These are phyloP conservation scores for Myxocyprinus asiaticus DNA, from an alignment of 2,113 vertebrate genomes.

Conservation along the genomic window DNA sequence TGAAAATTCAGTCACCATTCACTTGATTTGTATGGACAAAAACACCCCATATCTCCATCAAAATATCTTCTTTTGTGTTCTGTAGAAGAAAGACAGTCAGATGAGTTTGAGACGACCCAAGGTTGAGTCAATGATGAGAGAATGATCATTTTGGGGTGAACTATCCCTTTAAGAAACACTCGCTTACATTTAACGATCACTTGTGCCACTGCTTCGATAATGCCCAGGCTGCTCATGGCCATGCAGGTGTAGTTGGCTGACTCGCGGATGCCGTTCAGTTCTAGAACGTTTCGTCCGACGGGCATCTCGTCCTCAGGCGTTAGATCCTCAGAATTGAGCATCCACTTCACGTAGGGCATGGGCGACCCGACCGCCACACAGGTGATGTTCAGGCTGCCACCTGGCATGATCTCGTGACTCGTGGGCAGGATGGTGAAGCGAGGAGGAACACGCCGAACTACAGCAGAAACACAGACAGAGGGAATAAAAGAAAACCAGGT, in stretches of 20 bases:
- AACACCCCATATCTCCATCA: too few relatives aligned
- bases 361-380: slow-evolving; percentile 96
- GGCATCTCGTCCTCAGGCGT: slow-evolving; percentile 98
- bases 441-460: slow-evolving; percentile 95
- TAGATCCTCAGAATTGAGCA: slow-evolving; percentile 93
- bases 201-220: slow-evolving; percentile 93
- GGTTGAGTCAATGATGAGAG: too few relatives aligned
- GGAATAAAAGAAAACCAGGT: slow-evolving; percentile 66
- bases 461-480: slow-evolving; percentile 60
- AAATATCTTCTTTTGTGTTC: too few relatives aligned
- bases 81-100: too few relatives aligned
- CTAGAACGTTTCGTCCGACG: slow-evolving; percentile 92
- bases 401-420: slow-evolving; percentile 98
- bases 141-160: too few relatives aligned
- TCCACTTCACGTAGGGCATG: slow-evolving; percentile 99
- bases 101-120: too few relatives aligned
- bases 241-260: slow-evolving; percentile 98
- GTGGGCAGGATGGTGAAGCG: slow-evolving; percentile 94
- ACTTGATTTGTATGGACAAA: too few relatives aligned
- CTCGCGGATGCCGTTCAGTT: slow-evolving; percentile 92
- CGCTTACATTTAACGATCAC: slow-evolving; percentile 96
- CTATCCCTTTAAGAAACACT: slow-evolving; percentile 1
- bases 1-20: too few relatives aligned
- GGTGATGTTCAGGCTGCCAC: slow-evolving; percentile 96
- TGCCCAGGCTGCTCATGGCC: slow-evolving; percentile 97